A percentile compares a stretch with the other conserved stretches of the same genome.
phyloP scores from a whole-genome alignment of 2,888 invertebrate genomes.

The Meta bourneti region DNA sequence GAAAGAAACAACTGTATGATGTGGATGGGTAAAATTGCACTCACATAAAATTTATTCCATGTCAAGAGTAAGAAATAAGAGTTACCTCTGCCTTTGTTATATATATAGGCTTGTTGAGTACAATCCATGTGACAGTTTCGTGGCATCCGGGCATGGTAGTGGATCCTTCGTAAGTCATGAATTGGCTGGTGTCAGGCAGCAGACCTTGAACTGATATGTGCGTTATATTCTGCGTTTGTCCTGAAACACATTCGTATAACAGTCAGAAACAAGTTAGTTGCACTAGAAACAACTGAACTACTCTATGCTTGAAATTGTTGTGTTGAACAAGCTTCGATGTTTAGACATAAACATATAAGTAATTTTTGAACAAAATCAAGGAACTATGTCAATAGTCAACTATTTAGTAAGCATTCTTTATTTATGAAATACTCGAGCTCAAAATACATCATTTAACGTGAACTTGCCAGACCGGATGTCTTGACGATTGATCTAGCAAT shows the following conservation, averaged over 20 bases:
- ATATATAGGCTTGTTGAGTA: slow-evolving; percentile 98
- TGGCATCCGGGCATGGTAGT: slow-evolving; percentile 98
- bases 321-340: neutral
- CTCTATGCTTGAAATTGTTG: neutral
- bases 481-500: too few species aligned
- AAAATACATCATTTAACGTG: too few species aligned
- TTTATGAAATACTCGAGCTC: too few species aligned
- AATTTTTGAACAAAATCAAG: neutral
- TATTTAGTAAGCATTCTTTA: neutral
- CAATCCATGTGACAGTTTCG: slow-evolving; percentile 99
- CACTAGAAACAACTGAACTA: neutral
- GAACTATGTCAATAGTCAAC: neutral
- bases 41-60: too few species aligned
- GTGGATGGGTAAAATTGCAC: too few species aligned
- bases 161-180: slow-evolving; percentile 99
- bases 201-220: slow-evolving; percentile 92
- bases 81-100: slow-evolving; percentile 84
- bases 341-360: neutral
- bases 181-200: slow-evolving; percentile 94
- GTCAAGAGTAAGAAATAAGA: neutral
- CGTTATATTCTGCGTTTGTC: slow-evolving; percentile 84
- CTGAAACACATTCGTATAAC: slow-evolving; percentile 23
- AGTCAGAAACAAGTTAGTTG: too few species aligned
- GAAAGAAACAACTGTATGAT: too few species aligned
- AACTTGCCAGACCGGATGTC: too few species aligned